phyloP scores from a whole-genome alignment of 2,797 vertebrate genomes.

The Hippoglossus hippoglossus region DNA sequence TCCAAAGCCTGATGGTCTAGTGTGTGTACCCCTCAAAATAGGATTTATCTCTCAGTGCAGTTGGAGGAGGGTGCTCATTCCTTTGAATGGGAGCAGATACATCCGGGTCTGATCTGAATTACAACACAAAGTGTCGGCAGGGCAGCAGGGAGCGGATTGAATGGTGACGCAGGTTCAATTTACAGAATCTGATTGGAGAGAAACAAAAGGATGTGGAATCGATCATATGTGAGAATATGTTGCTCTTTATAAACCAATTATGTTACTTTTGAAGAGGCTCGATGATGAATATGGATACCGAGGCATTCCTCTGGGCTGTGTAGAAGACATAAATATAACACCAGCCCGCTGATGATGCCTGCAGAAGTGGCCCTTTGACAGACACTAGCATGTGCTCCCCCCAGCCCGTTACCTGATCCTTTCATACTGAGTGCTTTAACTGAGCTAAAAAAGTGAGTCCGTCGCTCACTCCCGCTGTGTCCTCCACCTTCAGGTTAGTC shows the following conservation, averaged over 20 bases:
- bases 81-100: slow-evolving; percentile 59
- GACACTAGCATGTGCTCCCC: slow-evolving; percentile 93
- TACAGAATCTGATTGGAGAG: slow-evolving; percentile 10
- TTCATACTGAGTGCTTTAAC: slow-evolving; percentile 85
- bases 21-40: slow-evolving; percentile 73
- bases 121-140: slow-evolving; percentile 11
- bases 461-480: slow-evolving; percentile 82
- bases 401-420: slow-evolving; percentile 89
- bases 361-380: slow-evolving; percentile 91
- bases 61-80: slow-evolving; percentile 45
- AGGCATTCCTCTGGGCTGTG: slow-evolving; percentile 64
- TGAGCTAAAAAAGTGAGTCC: slow-evolving; percentile 85
- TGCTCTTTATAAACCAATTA: slow-evolving; percentile 1
- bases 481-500: slow-evolving; percentile 84
- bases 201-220: background rate
- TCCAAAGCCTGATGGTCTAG: slow-evolving; percentile 49
- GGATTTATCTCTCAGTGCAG: slow-evolving; percentile 37
- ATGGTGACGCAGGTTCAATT: slow-evolving; percentile 1
- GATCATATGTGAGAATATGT: background rate
- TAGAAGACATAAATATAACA: slow-evolving; percentile 85
- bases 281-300: slow-evolving; percentile 56
- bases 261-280: slow-evolving; percentile 28
- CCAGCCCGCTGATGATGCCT: slow-evolving; percentile 87
- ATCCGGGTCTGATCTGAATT: slow-evolving; percentile 47
- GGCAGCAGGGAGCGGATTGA: background rate